Conservation (phyloP, 2,113 vertebrate genomes). For the Dryoscopus gambensis region DNA sequence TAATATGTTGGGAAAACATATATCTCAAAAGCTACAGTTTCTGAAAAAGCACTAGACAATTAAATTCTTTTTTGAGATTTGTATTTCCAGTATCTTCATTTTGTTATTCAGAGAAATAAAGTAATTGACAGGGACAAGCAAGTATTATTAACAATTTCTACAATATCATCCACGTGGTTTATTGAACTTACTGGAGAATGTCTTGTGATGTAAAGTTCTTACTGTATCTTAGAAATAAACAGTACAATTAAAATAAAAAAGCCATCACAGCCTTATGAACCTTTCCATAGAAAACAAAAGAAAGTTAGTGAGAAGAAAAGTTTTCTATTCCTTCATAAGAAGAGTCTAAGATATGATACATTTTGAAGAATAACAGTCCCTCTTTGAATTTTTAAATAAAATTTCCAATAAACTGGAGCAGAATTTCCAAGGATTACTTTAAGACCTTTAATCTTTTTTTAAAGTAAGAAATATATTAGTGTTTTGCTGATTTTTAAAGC, state of each 20-base stretch:
- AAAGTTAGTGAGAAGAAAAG: background rate
- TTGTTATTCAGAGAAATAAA: background rate
- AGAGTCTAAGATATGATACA: background rate
- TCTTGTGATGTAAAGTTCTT: background rate
- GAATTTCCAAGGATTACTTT: constrained; percentile 52
- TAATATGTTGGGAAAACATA: background rate
- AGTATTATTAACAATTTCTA: background rate
- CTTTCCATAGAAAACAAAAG: background rate
- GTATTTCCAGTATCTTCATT: background rate
- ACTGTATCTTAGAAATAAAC: background rate
- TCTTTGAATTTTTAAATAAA: constrained; percentile 33
- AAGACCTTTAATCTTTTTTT: constrained; percentile 56
- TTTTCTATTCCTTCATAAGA: background rate
- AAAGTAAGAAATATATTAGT: constrained; percentile 33
- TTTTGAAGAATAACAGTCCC: background rate
- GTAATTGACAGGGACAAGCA: background rate
- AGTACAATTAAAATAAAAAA: background rate
- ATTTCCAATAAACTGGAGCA: constrained; percentile 22
- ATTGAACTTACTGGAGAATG: background rate
- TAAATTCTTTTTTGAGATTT: background rate
- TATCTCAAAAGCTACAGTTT: background rate
- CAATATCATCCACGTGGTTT: background rate
- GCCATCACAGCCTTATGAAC: background rate
- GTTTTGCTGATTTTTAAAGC: constrained; percentile 56
- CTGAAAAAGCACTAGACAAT: background rate